Conservation (phyloP, 2,888 invertebrate genomes). For the Drosophila pseudotakahashii region DNA sequence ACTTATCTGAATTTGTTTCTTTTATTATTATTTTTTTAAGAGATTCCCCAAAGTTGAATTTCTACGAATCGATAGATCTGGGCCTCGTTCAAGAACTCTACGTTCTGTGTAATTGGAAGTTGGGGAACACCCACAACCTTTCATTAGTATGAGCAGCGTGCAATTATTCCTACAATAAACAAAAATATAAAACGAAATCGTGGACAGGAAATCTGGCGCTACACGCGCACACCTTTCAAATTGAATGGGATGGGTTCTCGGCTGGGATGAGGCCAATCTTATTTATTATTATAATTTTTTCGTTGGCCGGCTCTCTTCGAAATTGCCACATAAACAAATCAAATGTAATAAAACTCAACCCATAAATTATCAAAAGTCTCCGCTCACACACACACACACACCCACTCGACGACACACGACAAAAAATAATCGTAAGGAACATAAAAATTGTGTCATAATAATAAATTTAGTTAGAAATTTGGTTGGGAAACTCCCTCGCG, state of each 20-base stretch:
- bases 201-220: conserved; percentile 78
- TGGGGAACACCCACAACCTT: conserved; percentile 38
- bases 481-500: conserved; percentile 36
- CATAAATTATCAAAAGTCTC: conserved; percentile 62
- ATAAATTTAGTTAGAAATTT: conserved; percentile 65
- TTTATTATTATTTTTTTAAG: too few relatives aligned
- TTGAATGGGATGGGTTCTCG: conserved; percentile 6
- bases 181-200: conserved; percentile 39
- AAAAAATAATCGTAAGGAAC: conserved; percentile 43
- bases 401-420: conserved; percentile 29
- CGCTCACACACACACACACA: conserved; percentile 7
- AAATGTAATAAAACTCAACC: conserved; percentile 73
- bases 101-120: neutral
- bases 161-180: conserved; percentile 54
- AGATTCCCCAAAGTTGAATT: neutral
- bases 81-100: neutral
- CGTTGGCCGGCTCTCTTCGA: conserved; percentile 19
- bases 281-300: conserved; percentile 28
- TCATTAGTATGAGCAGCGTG: conserved; percentile 64
- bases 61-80: neutral
- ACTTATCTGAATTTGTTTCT: too few relatives aligned
- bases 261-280: conserved; percentile 26
- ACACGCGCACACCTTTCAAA: conserved; percentile 53
- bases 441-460: conserved; percentile 75
- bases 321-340: conserved; percentile 66